Percentiles rank a stretch among this genome's conserved stretches.
Evolutionary conservation across 2,113 vertebrate genomes (phyloP).

Genomic region (Corynorhinus townsendii): DNA sequence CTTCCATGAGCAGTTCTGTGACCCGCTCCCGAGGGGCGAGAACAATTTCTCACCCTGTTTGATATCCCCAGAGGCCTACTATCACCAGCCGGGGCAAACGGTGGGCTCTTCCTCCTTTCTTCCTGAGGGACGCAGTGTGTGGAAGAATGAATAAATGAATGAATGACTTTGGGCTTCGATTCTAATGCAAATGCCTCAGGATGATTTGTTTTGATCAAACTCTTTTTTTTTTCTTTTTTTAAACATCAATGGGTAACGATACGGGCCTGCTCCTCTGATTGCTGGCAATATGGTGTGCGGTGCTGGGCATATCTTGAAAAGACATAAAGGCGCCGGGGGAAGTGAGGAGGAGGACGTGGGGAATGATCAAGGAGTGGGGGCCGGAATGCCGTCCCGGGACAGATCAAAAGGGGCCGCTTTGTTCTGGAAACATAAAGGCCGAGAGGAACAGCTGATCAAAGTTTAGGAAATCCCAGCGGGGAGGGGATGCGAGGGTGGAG

Average conservation of each 20-base stretch:
- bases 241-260: constrained; percentile 64
- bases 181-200: constrained; percentile 17
- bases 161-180: constrained; percentile 36
- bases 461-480: constrained; percentile 32
- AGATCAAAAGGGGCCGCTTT: constrained; percentile 72
- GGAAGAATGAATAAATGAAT: not conserved
- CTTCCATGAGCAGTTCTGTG: not conserved
- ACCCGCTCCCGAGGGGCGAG: not conserved
- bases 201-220: constrained; percentile 51
- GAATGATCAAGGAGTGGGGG: constrained; percentile 63
- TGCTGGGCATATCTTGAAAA: constrained; percentile 55
- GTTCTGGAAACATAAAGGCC: constrained; percentile 61
- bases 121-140: not conserved
- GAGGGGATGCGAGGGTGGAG: not conserved
- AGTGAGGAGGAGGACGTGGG: constrained; percentile 49
- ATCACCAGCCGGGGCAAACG: not conserved
- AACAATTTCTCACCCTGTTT: not conserved
- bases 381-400: constrained; percentile 33
- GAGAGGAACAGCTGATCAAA: constrained; percentile 53
- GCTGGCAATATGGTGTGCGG: constrained; percentile 53
- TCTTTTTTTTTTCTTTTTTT: constrained; percentile 13
- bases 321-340: constrained; percentile 52
- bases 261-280: constrained; percentile 66
- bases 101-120: not conserved
- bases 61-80: not conserved